Evolutionary conservation across 2,113 vertebrate genomes (phyloP).

Genomic region (Cochlearius cochlearius): DNA sequence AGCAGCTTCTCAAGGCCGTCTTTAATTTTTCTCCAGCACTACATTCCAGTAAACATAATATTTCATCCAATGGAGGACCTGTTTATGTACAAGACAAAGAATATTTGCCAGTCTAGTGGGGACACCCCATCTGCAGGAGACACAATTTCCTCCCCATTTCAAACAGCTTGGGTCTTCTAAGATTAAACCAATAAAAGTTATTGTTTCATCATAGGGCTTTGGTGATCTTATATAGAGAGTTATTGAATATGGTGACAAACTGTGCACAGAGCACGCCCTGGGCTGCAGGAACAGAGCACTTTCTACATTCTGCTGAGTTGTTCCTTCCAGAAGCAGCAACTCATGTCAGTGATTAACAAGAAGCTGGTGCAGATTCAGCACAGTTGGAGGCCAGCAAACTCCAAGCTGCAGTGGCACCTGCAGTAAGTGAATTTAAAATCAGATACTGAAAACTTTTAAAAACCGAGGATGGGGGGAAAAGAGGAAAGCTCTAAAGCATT

Average conservation of each 20-base stretch:
- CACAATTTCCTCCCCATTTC: background rate
- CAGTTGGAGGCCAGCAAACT: background rate
- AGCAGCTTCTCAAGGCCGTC: background rate
- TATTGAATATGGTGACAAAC: background rate
- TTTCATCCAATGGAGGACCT: background rate
- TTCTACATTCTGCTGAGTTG: background rate
- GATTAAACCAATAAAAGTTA: background rate
- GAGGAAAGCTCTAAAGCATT: background rate
- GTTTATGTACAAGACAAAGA: background rate
- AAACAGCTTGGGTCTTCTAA: background rate
- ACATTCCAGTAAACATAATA: background rate
- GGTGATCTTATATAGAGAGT: background rate
- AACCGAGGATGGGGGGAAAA: background rate
- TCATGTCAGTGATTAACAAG: conserved; percentile 10
- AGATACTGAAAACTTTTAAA: background rate
- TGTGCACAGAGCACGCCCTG: background rate
- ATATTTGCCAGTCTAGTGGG: background rate
- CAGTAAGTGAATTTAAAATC: conserved; percentile 19
- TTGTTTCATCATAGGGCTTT: background rate
- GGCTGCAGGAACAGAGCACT: background rate
- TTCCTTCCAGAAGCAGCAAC: conserved; percentile 8
- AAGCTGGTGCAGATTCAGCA: background rate
- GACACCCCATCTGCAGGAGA: background rate
- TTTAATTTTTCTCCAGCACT: background rate
- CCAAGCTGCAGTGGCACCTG: background rate